These are phyloP conservation scores for Metacarcinus magister DNA, from an alignment of 2,888 invertebrate genomes.

Conservation along the genomic window DNA sequence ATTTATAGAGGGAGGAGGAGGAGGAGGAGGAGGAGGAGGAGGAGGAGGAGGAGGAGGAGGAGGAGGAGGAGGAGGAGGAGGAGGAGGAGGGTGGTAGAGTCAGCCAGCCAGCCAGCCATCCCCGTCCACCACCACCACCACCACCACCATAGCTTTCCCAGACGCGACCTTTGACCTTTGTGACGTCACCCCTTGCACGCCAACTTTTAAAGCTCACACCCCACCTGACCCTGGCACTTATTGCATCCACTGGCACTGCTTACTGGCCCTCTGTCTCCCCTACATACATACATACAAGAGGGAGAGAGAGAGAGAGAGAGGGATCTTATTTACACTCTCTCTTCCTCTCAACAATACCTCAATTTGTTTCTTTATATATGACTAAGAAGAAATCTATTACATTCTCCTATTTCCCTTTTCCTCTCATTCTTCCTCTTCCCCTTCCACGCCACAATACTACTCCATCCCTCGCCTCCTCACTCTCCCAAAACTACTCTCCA, in stretches of 20 bases:
- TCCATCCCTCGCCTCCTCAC: too few relatives aligned
- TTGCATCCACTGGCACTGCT: not conserved
- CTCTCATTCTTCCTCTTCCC: not conserved
- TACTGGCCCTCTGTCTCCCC: not conserved
- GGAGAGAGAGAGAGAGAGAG: not conserved
- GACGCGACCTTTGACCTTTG: conserved; percentile 21
- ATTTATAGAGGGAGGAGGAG: not conserved
- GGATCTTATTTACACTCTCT: not conserved
- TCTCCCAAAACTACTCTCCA: too few relatives aligned
- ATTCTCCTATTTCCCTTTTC: not conserved
- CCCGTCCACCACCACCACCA: not conserved
- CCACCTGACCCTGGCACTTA: not conserved
- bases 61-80: not conserved
- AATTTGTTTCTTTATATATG: not conserved
- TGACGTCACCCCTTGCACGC: not conserved
- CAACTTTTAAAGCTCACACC: not conserved
- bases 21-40: not conserved
- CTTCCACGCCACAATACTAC: not conserved
- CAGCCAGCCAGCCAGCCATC: not conserved
- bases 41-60: not conserved
- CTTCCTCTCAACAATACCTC: not conserved
- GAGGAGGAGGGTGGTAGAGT: not conserved
- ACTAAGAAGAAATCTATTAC: not conserved
- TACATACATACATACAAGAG: not conserved
- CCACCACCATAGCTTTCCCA: not conserved